Evolutionary conservation across 2,113 vertebrate species (phyloP).

Genomic region (Conger conger): DNA sequence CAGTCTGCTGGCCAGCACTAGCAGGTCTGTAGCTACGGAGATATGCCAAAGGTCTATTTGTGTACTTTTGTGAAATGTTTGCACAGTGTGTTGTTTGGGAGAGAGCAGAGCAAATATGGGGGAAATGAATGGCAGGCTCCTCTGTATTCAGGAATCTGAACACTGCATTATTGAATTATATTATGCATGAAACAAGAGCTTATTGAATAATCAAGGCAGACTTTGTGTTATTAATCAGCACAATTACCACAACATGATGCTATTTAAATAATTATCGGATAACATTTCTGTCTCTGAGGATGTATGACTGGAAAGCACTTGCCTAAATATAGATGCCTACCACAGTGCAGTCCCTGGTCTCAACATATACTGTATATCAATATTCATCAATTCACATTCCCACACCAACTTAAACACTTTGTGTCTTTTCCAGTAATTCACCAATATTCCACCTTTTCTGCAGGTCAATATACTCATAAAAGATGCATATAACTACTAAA

Average conservation of each 20-base stretch:
- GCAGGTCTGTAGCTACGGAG: too few relatives aligned
- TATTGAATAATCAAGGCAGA: not conserved
- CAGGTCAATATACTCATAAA: too few relatives aligned
- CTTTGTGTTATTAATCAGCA: not conserved
- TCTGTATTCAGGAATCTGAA: not conserved
- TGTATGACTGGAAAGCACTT: not conserved
- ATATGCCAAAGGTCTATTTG: constrained; percentile 1
- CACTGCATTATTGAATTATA: not conserved
- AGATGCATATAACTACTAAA: too few relatives aligned
- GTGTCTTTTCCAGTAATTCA: not conserved
- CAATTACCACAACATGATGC: not conserved
- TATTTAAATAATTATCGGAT: not conserved
- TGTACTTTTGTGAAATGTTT: not conserved
- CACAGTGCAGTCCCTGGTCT: not conserved
- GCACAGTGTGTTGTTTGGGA: constrained; percentile 10
- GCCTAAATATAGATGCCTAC: not conserved
- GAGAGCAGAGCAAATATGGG: not conserved
- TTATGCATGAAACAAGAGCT: not conserved
- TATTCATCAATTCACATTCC: not conserved
- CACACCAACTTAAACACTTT: not conserved
- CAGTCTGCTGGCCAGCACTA: not conserved
- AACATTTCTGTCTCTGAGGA: not conserved
- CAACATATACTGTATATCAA: not conserved
- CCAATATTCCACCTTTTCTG: not conserved
- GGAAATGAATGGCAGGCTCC: not conserved